Percentiles rank a stretch among this genome's conserved stretches.
phyloP scores from a whole-genome alignment of 2,113 vertebrate genomes.

The Poeciliopsis occidentalis region DNA sequence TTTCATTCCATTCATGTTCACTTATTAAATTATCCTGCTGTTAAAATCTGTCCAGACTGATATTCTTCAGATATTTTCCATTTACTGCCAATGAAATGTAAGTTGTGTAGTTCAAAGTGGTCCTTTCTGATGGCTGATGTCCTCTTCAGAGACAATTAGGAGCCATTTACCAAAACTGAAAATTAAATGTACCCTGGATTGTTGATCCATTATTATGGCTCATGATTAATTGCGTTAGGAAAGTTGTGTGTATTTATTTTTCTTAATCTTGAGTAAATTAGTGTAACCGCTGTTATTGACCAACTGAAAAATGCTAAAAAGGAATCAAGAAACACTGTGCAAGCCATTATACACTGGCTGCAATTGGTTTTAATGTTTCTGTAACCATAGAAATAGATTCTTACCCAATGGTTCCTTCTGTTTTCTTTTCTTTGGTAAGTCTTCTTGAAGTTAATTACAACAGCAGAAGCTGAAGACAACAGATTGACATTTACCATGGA shows the following conservation, averaged over 20 bases:
- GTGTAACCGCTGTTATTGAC: slow-evolving; percentile 32
- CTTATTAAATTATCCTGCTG: not conserved
- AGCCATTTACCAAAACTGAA: too few species aligned
- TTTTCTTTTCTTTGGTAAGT: slow-evolving; percentile 17
- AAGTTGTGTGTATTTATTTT: not conserved
- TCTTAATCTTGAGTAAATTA: slow-evolving; percentile 28
- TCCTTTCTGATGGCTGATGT: not conserved
- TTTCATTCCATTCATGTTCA: not conserved
- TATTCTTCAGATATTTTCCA: not conserved
- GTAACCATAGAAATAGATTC: slow-evolving; percentile 33
- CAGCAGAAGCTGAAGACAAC: slow-evolving; percentile 20
- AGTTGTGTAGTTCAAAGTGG: not conserved
- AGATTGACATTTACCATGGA: slow-evolving; percentile 62
- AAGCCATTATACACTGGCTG: slow-evolving; percentile 14
- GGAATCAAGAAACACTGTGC: slow-evolving; percentile 4
- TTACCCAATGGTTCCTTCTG: slow-evolving; percentile 21
- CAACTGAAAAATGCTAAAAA: slow-evolving; percentile 15
- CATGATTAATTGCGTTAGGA: slow-evolving; percentile 7
- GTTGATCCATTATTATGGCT: not conserved
- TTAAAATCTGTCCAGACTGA: not conserved
- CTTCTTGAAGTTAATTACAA: slow-evolving; percentile 55
- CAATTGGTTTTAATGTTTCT: slow-evolving; percentile 23
- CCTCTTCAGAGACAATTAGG: not conserved
- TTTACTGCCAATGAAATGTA: not conserved
- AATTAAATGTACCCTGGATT: not conserved